These are phyloP conservation scores for Diglossa cyanea DNA, from an alignment of 2,797 vertebrate genomes.

Conservation along the genomic window DNA sequence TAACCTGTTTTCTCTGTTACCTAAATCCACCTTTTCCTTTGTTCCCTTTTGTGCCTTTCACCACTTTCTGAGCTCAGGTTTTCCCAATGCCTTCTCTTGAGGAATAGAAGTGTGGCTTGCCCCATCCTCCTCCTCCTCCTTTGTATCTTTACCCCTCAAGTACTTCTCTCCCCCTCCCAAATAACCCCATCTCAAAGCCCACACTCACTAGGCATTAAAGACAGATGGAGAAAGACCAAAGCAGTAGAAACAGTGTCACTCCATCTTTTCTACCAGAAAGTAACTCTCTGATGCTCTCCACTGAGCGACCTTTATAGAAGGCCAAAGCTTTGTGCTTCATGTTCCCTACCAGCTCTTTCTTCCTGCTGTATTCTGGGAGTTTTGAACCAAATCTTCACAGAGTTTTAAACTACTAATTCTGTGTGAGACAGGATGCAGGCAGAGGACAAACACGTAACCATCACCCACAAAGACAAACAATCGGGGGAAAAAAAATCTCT, in stretches of 20 bases:
- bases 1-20: neutral
- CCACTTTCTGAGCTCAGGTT: neutral
- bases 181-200: neutral
- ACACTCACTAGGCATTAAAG: neutral
- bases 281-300: neutral
- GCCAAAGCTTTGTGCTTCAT: neutral
- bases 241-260: neutral
- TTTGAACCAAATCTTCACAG: neutral
- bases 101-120: neutral
- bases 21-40: neutral
- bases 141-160: rapidly evolving
- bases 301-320: neutral
- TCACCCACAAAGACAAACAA: neutral
- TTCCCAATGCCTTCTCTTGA: rapidly evolving
- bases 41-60: neutral
- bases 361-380: neutral
- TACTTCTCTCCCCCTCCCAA: neutral
- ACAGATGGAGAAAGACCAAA: neutral
- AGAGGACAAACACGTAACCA: rapidly evolving
- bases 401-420: neutral
- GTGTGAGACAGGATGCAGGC: rapidly evolving
- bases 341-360: neutral
- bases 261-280: neutral
- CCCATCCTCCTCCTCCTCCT: neutral
- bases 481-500: neutral